These are phyloP conservation scores for Peromyscus attwateri DNA, from an alignment of 2,797 vertebrate species.

Conservation along the genomic window DNA sequence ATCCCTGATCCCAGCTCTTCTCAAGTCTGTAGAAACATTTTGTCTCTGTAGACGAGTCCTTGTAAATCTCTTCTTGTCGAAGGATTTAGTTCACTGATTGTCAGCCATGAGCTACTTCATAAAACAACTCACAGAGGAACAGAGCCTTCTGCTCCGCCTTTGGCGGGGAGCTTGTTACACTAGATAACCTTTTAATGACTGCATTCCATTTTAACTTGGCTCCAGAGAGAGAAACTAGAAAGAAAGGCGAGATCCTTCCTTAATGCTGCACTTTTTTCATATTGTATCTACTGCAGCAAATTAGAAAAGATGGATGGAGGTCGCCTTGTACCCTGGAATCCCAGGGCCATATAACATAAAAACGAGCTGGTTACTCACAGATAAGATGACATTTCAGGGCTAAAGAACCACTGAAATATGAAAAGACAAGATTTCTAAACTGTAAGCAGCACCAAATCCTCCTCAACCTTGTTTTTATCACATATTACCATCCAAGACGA, in stretches of 20 bases:
- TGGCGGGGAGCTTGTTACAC: conserved; percentile 80
- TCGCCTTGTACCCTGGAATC: conserved; percentile 74
- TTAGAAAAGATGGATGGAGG: conserved; percentile 78
- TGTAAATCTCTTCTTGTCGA: conserved; percentile 89
- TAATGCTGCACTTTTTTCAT: conserved; percentile 81
- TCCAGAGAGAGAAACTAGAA: conserved; percentile 76
- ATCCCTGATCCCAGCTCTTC: conserved; percentile 84
- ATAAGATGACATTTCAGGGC: conserved; percentile 24
- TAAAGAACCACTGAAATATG: conserved; percentile 46
- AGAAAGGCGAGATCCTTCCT: conserved; percentile 71
- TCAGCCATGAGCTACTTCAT: conserved; percentile 87
- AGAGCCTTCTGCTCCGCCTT: conserved; percentile 83
- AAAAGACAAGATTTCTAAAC: conserved; percentile 44
- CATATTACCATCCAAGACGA: neutral
- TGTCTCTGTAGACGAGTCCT: conserved; percentile 84
- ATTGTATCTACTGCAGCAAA: conserved; percentile 76
- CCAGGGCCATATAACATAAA: conserved; percentile 65
- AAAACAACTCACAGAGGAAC: conserved; percentile 86
- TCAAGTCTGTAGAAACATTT: conserved; percentile 84
- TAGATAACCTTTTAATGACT: conserved; percentile 87
- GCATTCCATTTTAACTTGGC: conserved; percentile 82
- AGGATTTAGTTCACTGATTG: conserved; percentile 89
- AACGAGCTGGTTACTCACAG: conserved; percentile 57
- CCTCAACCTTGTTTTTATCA: conserved; percentile 28
- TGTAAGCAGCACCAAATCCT: conserved; percentile 30